Percentiles rank a stretch among this genome's conserved stretches.
Conservation (phyloP, 2,113 vertebrate genomes). For the Bufo gargarizans region DNA sequence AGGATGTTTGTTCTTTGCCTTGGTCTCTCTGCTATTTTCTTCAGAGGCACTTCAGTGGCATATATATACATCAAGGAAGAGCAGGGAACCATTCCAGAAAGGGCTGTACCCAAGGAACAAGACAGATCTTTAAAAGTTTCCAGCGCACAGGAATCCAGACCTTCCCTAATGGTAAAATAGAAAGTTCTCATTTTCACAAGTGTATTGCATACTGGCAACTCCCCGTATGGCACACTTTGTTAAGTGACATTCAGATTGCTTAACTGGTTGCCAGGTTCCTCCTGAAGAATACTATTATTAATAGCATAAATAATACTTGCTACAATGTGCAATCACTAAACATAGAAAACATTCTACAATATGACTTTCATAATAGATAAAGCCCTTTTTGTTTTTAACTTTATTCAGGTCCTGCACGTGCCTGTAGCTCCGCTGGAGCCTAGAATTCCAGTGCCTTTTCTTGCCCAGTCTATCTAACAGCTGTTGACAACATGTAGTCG, state of each 20-base stretch:
- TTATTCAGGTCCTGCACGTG: background rate
- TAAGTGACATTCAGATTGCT: slow-evolving; percentile 16
- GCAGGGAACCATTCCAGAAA: slow-evolving; percentile 64
- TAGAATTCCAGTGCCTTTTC: background rate
- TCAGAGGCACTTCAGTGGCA: slow-evolving; percentile 63
- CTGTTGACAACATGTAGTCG: background rate
- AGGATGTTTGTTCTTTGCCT: slow-evolving; percentile 50
- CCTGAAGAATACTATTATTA: background rate
- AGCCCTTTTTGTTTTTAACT: background rate
- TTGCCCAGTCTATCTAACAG: background rate
- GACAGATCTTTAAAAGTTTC: slow-evolving; percentile 69
- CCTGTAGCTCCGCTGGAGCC: background rate
- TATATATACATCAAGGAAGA: slow-evolving; percentile 68
- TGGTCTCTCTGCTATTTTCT: slow-evolving; percentile 49
- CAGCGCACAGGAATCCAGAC: slow-evolving; percentile 62
- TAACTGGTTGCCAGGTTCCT: slow-evolving; percentile 10
- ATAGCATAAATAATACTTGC: slow-evolving; percentile 17
- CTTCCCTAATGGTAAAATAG: slow-evolving; percentile 50
- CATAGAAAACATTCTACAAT: background rate
- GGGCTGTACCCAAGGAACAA: slow-evolving; percentile 63
- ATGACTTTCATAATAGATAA: background rate
- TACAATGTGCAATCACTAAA: background rate
- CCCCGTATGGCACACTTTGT: slow-evolving; percentile 42
- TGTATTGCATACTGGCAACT: background rate
- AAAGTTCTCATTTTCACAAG: slow-evolving; percentile 42